phyloP scores from a whole-genome alignment of 2,113 vertebrate genomes.

The Chroicocephalus ridibundus region DNA sequence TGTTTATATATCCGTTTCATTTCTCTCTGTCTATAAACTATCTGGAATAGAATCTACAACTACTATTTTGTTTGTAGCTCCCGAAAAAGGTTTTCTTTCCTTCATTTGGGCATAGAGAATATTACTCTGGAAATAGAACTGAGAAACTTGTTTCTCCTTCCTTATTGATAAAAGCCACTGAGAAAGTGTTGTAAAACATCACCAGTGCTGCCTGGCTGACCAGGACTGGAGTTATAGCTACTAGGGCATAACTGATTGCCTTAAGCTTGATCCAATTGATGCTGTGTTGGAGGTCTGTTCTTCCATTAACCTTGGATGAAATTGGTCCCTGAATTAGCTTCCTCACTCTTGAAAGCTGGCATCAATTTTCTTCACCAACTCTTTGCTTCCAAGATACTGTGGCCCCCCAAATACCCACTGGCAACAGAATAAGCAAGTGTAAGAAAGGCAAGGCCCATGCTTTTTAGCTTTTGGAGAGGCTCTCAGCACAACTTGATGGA shows the following conservation, averaged over 20 bases:
- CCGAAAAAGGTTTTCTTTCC: not conserved
- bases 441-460: not conserved
- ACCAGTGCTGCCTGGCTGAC: slow-evolving; percentile 28
- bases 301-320: slow-evolving; percentile 70
- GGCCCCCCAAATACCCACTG: not conserved
- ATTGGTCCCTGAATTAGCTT: slow-evolving; percentile 66
- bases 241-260: slow-evolving; percentile 62
- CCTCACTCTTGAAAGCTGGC: slow-evolving; percentile 36
- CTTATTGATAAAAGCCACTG: slow-evolving; percentile 50
- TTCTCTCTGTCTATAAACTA: not conserved
- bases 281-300: slow-evolving; percentile 62
- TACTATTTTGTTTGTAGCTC: not conserved
- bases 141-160: slow-evolving; percentile 34
- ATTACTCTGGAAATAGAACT: slow-evolving; percentile 27
- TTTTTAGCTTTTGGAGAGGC: not conserved
- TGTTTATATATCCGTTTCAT: not conserved
- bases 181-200: slow-evolving; percentile 59
- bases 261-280: slow-evolving; percentile 58
- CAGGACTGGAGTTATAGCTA: slow-evolving; percentile 57
- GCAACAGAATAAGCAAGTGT: not conserved
- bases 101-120: not conserved
- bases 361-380: slow-evolving; percentile 54
- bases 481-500: not conserved
- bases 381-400: not conserved
- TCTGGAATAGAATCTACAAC: slow-evolving; percentile 10